Conservation (phyloP, 1,140 invertebrate species). For the Diuraphis noxia region DNA sequence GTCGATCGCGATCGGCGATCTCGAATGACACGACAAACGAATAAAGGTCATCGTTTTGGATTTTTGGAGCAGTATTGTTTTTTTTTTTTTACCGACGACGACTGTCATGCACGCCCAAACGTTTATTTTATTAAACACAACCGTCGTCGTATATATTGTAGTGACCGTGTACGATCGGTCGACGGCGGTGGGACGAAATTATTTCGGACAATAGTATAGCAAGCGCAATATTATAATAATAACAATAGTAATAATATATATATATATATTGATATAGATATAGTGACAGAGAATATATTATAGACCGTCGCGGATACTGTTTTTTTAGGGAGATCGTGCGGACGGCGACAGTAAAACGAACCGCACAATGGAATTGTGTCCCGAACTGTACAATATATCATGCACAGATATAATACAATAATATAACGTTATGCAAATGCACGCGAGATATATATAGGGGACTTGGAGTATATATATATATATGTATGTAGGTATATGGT, state of each 20-base stretch:
- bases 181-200: background rate
- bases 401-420: background rate
- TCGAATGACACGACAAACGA: background rate
- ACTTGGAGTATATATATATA: background rate
- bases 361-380: background rate
- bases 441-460: background rate
- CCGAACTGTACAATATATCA: background rate
- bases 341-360: background rate
- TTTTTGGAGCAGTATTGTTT: background rate
- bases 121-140: background rate
- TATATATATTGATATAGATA: background rate
- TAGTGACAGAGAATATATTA: too few relatives aligned
- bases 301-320: background rate
- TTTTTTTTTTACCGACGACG: background rate
- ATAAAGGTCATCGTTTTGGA: background rate
- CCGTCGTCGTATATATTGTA: background rate
- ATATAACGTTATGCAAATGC: background rate
- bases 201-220: background rate
- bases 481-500: background rate
- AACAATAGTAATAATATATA: background rate
- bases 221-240: background rate
- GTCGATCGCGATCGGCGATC: background rate
- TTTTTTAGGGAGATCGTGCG: background rate
- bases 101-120: background rate
- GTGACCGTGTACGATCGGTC: background rate